Conservation (phyloP, 2,888 invertebrate genomes). For the Drosophila lacicola region DNA sequence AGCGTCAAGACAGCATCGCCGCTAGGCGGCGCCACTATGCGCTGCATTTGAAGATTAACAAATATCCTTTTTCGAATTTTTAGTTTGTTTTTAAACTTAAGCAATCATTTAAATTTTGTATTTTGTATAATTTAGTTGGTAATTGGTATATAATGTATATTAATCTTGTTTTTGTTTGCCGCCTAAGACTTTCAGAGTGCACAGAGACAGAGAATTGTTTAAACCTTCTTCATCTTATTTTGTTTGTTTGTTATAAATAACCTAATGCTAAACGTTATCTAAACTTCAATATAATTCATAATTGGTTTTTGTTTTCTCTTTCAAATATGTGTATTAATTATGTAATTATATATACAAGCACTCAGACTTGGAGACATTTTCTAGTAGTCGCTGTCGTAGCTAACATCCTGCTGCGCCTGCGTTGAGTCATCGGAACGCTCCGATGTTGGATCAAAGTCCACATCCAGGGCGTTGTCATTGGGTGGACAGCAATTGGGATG, state of each 20-base stretch:
- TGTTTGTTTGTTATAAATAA: slow-evolving; percentile 73
- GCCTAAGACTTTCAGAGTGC: slow-evolving; percentile 75
- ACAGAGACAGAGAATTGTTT: slow-evolving; percentile 59
- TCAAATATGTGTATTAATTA: slow-evolving; percentile 55
- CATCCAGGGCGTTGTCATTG: slow-evolving; percentile 81
- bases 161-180: slow-evolving; percentile 54
- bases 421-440: slow-evolving; percentile 85
- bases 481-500: slow-evolving; percentile 83
- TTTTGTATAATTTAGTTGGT: slow-evolving; percentile 65
- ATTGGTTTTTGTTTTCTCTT: slow-evolving; percentile 57
- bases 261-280: slow-evolving; percentile 76
- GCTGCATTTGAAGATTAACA: slow-evolving; percentile 20
- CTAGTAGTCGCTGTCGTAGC: slow-evolving; percentile 85
- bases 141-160: slow-evolving; percentile 59
- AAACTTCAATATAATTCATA: slow-evolving; percentile 74
- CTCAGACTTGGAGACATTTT: slow-evolving; percentile 63
- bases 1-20: slow-evolving; percentile 2
- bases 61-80: slow-evolving; percentile 10
- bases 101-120: slow-evolving; percentile 50
- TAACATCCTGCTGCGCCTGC: slow-evolving; percentile 84
- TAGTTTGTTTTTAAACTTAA: slow-evolving; percentile 20
- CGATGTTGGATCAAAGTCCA: slow-evolving; percentile 83
- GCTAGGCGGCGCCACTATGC: slow-evolving; percentile 18
- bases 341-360: slow-evolving; percentile 75
- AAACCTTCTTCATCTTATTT: slow-evolving; percentile 58